Evolutionary conservation across 2,113 vertebrate genomes (phyloP), one percentile per base, ranked within the genome.

Genomic region (Rutilus rutilus): DNA sequence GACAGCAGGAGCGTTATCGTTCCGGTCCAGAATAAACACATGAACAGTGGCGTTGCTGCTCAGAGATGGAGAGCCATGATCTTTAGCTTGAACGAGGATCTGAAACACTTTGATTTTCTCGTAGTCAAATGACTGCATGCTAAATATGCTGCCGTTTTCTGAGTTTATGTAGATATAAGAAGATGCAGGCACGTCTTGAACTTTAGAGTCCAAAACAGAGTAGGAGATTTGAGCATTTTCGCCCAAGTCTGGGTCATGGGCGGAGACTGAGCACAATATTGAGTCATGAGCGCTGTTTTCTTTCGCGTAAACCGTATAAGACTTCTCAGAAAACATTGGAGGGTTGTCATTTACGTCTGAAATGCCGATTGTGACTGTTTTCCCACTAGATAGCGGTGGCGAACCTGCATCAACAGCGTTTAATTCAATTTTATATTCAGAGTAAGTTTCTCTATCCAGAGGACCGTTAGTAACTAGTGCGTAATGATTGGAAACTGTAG

Each of bases 311-410:
- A 96, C 94, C 6, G 95, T 93, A 0, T 96, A 96, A 19, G 91
- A 95, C 33, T 93, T 88, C 25, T 96, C 94, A 1, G 93, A 90
- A 10, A 92, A 86, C 30, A 90, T 90, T 4, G 96, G 96, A 2
- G 94, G 90, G 5, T 97, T 97, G 89, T 97, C 97, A 77, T 97
- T 97, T 10, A 96, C 93, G 5, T 97, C 97, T 81, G 95, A 96
- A 87, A 97, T 92, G 62, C 94, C 95, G 50, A 97, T 92, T n/a
- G 89, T 92, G 65, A 97, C 81, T 0, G 83, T 95, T 81, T 96
- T 95, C 0, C 78, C 92, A 1, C 93, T 89, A 23, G 91, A 93
- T 27, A 96, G 90, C 6, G 95, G 83, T 9, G 96, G 95, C 14
- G 91, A 93, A 0, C 96, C 96, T 0, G 91, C 90, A 67, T 97